Evolutionary conservation across 2,888 invertebrate genomes (phyloP), one percentile per base, ranked within the genome.

Genomic region (Pandemis heparana): DNA sequence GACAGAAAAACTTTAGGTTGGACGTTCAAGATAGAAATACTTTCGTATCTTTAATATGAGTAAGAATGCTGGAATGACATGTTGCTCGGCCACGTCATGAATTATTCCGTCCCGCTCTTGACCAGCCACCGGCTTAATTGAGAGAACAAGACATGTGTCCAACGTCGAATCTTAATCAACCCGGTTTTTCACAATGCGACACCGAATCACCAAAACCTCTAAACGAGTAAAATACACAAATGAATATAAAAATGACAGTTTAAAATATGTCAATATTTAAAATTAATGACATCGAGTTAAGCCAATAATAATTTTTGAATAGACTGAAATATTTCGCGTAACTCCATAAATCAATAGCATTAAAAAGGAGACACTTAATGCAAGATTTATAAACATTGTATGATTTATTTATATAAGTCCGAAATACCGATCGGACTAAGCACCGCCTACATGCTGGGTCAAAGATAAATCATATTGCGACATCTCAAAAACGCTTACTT

Each of bases 401-500:
- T 84, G 87, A 88, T 88, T 88, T 89, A 89, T 89, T 79, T 85
- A 82, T 86, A 83, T 90, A 88, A 88, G 85, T 87, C 91, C 92
- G 86, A 93, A 93, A 94, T 92, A 87, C 92, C 89, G 90, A 94
- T 92, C 90, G 89, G 87, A 82, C 92, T 93, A 92, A 94, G 92
- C 93, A 90, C 87, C 94, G 93, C 94, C 94, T 89, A 92, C 94
- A 87, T 88, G 79, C 86, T 83, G 88, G 88, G 87, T 89, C 88
- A 88, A 78, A 74, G 75, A 90, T 92, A 91, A 93, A 94, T 93
- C 94, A 94, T 94, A 91, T 86, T 88, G 92, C 86, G 94, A 94
- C 94, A 94, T 91, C 89, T 94, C 92, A 93, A 94, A 94, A 94
- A 94, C 92, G 94, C 92, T 92, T 92, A 93, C 93, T 90, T 90